Conservation (phyloP, 2,113 vertebrate genomes). For the Rhizomys pruinosus region DNA sequence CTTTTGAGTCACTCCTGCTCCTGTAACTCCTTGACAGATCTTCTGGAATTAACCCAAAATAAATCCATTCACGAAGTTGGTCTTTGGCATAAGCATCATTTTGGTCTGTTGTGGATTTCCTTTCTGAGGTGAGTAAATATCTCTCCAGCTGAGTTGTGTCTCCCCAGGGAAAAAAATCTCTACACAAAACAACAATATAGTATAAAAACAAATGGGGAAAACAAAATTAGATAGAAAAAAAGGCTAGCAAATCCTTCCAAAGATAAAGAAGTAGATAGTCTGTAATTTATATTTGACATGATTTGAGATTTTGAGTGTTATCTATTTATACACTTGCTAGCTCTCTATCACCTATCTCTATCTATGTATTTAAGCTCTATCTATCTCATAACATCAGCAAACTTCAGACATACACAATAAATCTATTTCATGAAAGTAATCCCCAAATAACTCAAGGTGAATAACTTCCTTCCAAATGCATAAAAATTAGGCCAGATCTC, state of each 20-base stretch:
- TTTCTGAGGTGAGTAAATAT: too few species aligned
- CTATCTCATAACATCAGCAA: not conserved
- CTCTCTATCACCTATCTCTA: not conserved
- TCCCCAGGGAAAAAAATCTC: not conserved
- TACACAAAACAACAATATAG: not conserved
- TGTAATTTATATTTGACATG: not conserved
- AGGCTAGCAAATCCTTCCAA: not conserved
- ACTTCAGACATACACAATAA: not conserved
- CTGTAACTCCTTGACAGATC: not conserved
- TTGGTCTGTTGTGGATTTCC: not conserved
- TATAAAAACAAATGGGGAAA: not conserved
- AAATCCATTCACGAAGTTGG: not conserved
- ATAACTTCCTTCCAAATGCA: not conserved
- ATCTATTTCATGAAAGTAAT: not conserved
- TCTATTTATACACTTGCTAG: too few species aligned
- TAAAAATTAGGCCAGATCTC: not conserved
- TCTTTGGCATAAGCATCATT: not conserved
- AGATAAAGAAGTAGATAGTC: not conserved
- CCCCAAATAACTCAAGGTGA: not conserved
- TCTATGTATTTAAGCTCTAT: not conserved
- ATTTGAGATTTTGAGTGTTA: not conserved
- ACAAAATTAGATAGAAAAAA: slow-evolving; percentile 27
- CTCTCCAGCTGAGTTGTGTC: not conserved
- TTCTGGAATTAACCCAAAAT: not conserved
- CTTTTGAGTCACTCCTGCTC: too few species aligned